These are phyloP conservation scores for Maniola jurtina DNA, from an alignment of 1,140 invertebrate genomes.

Conservation along the genomic window DNA sequence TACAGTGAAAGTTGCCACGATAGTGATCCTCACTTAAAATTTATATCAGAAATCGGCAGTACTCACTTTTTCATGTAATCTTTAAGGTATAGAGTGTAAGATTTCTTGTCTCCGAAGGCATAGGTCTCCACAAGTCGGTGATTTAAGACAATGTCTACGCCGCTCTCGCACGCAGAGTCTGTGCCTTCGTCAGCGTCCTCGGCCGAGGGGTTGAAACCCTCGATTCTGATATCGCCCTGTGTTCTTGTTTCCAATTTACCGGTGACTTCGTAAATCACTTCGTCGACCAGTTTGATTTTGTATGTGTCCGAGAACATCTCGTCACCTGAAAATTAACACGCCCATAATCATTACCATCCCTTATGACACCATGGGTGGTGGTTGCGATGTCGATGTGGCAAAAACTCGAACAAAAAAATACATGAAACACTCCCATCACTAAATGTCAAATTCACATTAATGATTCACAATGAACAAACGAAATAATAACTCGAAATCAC, in stretches of 20 bases:
- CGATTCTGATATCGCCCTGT: slow-evolving; percentile 89
- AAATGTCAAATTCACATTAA: slow-evolving; percentile 68
- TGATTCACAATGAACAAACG: slow-evolving; percentile 28
- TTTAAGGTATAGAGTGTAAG: slow-evolving; percentile 95
- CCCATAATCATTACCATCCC: background rate
- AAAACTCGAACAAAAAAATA: slow-evolving; percentile 31
- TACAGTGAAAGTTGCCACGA: background rate
- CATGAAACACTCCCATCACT: slow-evolving; percentile 42
- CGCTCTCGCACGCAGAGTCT: slow-evolving; percentile 86
- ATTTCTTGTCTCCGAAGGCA: slow-evolving; percentile 92
- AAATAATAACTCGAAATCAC: slow-evolving; percentile 43
- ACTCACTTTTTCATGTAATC: slow-evolving; percentile 97
- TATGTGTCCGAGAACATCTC: slow-evolving; percentile 99
- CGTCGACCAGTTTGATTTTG: slow-evolving; percentile 95
- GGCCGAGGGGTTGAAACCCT: slow-evolving; percentile 94
- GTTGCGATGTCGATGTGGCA: slow-evolving; percentile 60
- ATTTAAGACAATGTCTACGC: slow-evolving; percentile 96
- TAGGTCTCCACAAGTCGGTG: slow-evolving; percentile 93
- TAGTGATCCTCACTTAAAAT: background rate
- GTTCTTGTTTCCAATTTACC: slow-evolving; percentile 90
- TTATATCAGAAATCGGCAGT: slow-evolving; percentile 25
- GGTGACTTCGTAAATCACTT: slow-evolving; percentile 96
- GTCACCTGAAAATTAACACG: slow-evolving; percentile 84
- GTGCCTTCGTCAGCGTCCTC: slow-evolving; percentile 94
- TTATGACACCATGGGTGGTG: slow-evolving; percentile 2